Base-by-base conservation (phyloP, 1,140 invertebrate species). In the Meteorus sp. region DNA sequence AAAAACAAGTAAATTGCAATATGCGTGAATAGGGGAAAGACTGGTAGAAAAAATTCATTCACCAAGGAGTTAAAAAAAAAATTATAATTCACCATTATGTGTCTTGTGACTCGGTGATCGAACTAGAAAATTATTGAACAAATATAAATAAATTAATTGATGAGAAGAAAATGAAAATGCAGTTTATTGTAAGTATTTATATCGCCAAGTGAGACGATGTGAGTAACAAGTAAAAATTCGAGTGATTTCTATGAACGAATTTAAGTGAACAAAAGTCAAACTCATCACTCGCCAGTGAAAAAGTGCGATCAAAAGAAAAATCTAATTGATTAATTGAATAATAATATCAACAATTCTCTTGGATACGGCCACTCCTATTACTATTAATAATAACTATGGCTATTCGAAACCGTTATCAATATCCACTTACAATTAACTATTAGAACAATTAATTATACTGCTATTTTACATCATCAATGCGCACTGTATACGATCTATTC, bases 91-190 rank as follows among this genome's bases (percentile, higher is more conserved):
- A 61, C 60, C 60, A 61, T 37, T 61, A 61, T 61, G 60, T 61
- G 60, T 61, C 60, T 61, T 61, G 60, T 61, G 60, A 56, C 60
- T 61, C 60, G 60, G 60, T 61, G 60, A 61, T 57, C 54, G 54
- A 61, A 56, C 54, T 56, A 61, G 48, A 44, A 56, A 61, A 61
- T 59, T 52, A 59, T 59, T 25, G 7, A 48, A 48, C 1, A 56
- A 33, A 47, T 41, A n/a, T 23, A 27, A 57, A 47, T 31, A 37
- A 45, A 59, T 35, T 52, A 25, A 53, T 39, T 31, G 19, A 33
- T 17, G 47, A 47, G 17, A 8, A 53, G 17, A 43, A 45, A 27
- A 8, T 17, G 22, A 22, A 9, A 33, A 44, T 22, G 11, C 11
- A 31, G 11, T 8, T 39, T 3, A 52, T 37, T 55, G 37, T 55